phyloP scores from a whole-genome alignment of 1,140 invertebrate species.

The Apis cerana region DNA sequence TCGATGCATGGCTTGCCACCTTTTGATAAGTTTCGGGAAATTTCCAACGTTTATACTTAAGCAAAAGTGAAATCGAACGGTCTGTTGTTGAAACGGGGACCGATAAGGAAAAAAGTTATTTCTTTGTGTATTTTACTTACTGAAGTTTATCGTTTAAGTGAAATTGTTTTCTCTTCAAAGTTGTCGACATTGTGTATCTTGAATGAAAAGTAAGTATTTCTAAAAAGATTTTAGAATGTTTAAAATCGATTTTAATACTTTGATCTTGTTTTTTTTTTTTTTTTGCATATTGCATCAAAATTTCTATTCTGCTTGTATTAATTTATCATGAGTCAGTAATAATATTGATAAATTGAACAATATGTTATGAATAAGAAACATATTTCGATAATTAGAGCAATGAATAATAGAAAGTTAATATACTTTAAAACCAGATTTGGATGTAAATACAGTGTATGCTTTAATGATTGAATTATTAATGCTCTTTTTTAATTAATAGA shows the following conservation, averaged over 20 bases:
- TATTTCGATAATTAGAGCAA: neutral
- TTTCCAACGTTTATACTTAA: neutral
- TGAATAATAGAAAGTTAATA: no score
- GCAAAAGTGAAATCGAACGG: neutral
- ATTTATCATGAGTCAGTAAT: neutral
- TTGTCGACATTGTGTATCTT: neutral
- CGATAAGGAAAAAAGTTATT: no score
- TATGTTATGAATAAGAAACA: neutral
- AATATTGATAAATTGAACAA: neutral
- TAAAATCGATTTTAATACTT: neutral
- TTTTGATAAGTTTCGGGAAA: slow-evolving; percentile 2
- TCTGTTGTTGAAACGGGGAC: no score
- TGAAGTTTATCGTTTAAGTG: neutral
- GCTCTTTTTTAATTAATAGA: no score
- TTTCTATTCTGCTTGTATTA: neutral
- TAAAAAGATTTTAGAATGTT: no score
- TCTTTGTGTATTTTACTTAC: no score
- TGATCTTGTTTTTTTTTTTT: neutral
- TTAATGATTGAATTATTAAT: no score
- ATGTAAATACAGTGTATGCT: no score
- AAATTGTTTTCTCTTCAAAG: neutral
- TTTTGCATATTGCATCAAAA: neutral
- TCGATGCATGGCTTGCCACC: neutral
- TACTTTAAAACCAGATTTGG: no score
- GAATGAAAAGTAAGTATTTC: no score